phyloP scores from a whole-genome alignment of 2,797 vertebrate species.

The Cossypha caffra region DNA sequence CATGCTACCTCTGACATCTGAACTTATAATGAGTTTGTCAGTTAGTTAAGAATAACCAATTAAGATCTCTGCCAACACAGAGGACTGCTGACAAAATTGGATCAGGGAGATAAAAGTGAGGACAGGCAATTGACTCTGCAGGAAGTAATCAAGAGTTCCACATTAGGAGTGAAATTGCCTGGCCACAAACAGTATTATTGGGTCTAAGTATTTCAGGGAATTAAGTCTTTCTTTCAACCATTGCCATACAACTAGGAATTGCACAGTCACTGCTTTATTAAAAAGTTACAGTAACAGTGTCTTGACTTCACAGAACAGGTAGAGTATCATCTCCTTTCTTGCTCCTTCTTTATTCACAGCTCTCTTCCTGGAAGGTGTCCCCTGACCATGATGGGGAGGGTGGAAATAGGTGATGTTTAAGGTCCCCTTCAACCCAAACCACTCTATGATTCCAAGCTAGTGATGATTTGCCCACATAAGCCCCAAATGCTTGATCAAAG shows the following conservation, averaged over 20 bases:
- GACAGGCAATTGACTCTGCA: neutral
- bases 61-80: neutral
- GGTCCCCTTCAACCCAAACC: neutral
- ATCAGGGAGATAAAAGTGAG: neutral
- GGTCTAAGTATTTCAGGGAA: neutral
- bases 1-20: neutral
- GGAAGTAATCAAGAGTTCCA: neutral
- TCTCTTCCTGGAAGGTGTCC: neutral
- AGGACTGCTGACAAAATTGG: neutral
- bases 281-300: neutral
- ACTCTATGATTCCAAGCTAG: neutral
- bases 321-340: neutral
- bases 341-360: neutral
- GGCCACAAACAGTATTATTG: neutral
- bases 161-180: neutral
- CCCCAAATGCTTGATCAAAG: neutral
- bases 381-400: neutral
- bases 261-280: neutral
- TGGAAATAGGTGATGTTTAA: neutral
- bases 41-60: neutral
- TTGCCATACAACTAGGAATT: neutral
- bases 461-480: neutral
- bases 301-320: neutral
- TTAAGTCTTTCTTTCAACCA: neutral
- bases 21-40: neutral